These are phyloP conservation scores for Epiblema foenella DNA, from an alignment of 2,888 invertebrate species.

Conservation along the genomic window DNA sequence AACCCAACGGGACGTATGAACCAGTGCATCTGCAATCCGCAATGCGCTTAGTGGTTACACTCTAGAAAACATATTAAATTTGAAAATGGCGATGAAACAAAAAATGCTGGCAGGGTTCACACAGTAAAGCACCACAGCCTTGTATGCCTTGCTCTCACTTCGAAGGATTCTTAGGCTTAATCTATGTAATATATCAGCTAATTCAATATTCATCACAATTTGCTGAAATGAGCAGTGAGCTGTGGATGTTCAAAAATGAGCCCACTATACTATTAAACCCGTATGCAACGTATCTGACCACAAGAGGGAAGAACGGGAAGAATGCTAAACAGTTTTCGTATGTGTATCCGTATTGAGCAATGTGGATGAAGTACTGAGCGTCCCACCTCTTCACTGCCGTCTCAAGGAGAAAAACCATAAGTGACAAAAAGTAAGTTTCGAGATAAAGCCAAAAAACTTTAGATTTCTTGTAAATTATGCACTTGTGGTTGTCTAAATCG, in stretches of 20 bases:
- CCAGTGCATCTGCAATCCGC: constrained; percentile 23
- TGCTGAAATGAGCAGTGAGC: constrained; percentile 87
- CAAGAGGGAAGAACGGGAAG: constrained; percentile 94
- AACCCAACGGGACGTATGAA: constrained; percentile 33
- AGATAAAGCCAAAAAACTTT: too few relatives aligned
- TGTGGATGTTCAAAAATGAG: constrained; percentile 84
- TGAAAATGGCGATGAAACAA: background rate
- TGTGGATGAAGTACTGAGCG: constrained; percentile 96
- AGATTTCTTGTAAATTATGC: too few relatives aligned
- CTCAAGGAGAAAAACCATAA: too few relatives aligned
- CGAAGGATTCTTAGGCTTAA: constrained; percentile 88
- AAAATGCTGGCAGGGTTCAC: constrained; percentile 94
- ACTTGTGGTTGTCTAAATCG: too few relatives aligned
- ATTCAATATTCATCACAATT: constrained; percentile 88
- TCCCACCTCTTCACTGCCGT: constrained; percentile 99
- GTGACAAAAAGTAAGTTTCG: too few relatives aligned
- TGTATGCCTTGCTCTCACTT: constrained; percentile 89
- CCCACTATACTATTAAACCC: constrained; percentile 73
- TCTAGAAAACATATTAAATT: background rate
- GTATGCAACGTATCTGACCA: constrained; percentile 85
- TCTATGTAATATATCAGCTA: constrained; percentile 88
- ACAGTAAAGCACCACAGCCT: constrained; percentile 92
- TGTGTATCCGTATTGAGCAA: constrained; percentile 96
- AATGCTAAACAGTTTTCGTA: constrained; percentile 97
- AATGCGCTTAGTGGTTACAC: constrained; percentile 30